Conservation (phyloP, 2,113 vertebrate species). For the Oreotrochilus melanogaster region DNA sequence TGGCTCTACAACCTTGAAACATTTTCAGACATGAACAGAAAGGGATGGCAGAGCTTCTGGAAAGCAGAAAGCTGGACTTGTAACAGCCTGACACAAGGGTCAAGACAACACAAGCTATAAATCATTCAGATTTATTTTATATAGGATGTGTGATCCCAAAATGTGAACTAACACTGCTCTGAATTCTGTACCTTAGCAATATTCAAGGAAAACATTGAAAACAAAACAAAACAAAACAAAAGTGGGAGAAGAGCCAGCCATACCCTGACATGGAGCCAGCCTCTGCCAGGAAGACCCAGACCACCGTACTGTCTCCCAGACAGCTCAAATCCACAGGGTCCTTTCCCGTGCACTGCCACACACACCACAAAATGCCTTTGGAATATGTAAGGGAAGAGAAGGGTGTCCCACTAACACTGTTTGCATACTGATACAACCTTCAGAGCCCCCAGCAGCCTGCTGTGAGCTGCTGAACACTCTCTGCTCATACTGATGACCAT, state of each 20-base stretch:
- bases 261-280: fast-evolving
- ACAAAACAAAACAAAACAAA: no score
- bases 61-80: neutral
- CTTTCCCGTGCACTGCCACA: fast-evolving
- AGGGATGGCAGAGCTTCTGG: neutral
- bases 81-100: neutral
- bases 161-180: neutral
- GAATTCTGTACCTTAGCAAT: neutral
- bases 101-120: neutral
- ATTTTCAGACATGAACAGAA: neutral
- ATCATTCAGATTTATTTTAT: neutral
- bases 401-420: fast-evolving
- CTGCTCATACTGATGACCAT: fast-evolving
- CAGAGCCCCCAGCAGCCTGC: neutral
- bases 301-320: fast-evolving
- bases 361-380: neutral
- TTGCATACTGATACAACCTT: neutral
- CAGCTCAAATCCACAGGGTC: fast-evolving
- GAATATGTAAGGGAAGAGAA: neutral
- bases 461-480: neutral
- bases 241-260: no score
- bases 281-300: neutral
- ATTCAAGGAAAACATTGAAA: neutral
- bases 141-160: neutral
- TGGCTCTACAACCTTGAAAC: neutral